Evolutionary conservation across 2,113 vertebrate species (phyloP).

Genomic region (Rhipidura dahli): DNA sequence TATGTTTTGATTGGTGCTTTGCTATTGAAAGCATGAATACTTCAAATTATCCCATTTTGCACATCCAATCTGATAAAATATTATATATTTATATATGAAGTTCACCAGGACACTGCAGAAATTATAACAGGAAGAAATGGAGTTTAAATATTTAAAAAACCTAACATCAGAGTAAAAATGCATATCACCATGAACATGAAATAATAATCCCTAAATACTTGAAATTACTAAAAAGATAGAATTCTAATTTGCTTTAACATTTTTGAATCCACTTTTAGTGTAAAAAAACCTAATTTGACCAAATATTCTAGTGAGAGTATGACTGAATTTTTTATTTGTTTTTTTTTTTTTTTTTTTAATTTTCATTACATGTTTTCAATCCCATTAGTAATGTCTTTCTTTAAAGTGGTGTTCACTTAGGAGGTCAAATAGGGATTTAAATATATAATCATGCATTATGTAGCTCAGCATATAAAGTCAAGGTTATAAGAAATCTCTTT

Average conservation of each 20-base stretch:
- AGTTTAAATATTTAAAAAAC: background rate
- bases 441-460: background rate
- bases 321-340: background rate
- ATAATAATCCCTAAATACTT: background rate
- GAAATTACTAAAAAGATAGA: background rate
- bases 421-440: background rate
- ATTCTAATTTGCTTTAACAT: background rate
- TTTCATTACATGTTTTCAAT: background rate
- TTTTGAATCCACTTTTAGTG: background rate
- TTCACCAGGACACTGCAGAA: background rate
- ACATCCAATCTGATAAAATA: background rate
- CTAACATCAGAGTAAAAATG: background rate
- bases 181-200: background rate
- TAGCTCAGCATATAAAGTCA: background rate
- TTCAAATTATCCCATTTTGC: background rate
- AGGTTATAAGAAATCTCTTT: background rate
- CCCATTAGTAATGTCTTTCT: background rate
- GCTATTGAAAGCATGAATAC: background rate
- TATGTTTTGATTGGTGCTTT: background rate
- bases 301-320: background rate
- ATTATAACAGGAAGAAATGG: background rate
- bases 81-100: background rate
- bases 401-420: background rate
- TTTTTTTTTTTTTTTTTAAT: no score
- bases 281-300: background rate